Evolutionary conservation across 2,797 vertebrate genomes (phyloP), one percentile per base, ranked within the genome.

Genomic region (Sparus aurata): DNA sequence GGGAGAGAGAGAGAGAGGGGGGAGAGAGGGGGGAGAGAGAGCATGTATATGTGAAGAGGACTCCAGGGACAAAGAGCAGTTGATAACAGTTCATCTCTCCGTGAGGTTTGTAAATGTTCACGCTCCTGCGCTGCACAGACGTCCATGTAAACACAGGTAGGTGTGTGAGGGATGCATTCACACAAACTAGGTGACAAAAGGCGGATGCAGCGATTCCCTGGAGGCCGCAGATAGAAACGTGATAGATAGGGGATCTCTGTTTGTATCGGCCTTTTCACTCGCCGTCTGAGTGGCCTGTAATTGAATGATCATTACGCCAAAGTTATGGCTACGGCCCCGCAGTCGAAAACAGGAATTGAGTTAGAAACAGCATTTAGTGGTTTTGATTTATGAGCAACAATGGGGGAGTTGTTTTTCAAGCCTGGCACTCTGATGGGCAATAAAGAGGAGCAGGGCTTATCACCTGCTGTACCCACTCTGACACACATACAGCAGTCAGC

Each of bases 301-400:
- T 92, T 90, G 89, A 93, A 92, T 87, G 83, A 93, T 94, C 89
- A 91, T 94, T 91, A 88, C 85, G 85, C 70, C 73, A 80, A 91
- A 90, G 87, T 91, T 93, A 92, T 82, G 64, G 85, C 78, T 77
- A 79, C 75, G 74, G 85, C 75, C 75, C 73, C 7, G 47, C 61
- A 81, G 74, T 87, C 15, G 67, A 80, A 89, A 87, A 89, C 65
- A 82, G 82, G 79, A 87, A 85, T 87, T 85, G 84, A 87, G 86
- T 87, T 80, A 75, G 77, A 93, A 90, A 87, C 82, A 77, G 87
- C 90, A 89, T 94, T 95, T 92, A 92, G 77, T 70, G 87, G 70
- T 83, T 93, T 92, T 94, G 93, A 95, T 96, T 95, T 94, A 95
- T 85, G 91, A 90, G 81, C 61, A 82, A 90, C 85, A 84, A 87